Base-by-base conservation (phyloP, 2,888 invertebrate species). In the Lydus trimaculatus region DNA sequence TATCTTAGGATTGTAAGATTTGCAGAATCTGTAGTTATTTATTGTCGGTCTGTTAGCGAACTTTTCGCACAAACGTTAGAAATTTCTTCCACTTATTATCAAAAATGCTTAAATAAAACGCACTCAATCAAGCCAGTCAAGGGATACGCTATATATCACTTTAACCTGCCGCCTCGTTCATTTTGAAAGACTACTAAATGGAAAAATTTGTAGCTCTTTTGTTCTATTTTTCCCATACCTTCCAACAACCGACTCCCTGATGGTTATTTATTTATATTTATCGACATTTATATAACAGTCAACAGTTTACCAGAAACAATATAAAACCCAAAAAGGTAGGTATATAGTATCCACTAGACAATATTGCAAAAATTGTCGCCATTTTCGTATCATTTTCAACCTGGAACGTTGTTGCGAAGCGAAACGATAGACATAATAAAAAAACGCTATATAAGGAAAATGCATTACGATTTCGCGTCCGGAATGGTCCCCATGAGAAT, bases 391-490 rank as follows among this genome's bases (percentile, higher is more conserved):
- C 20, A 48, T 48, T 48, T 48, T 20, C 48, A 48, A 20, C 48
- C 1, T 48, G 9, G n/a, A 20, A 23, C 20, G 48, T 48, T 20
- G 48, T 75, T 76, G 75, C 75, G 79, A 75, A 75, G 71, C 80
- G 81, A 79, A 80, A 77, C 84, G 82, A 84, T 84, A 84, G 84
- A 84, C 82, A 83, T 84, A 85, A 84, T 84, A 84, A 85, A 84
- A n/a, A 84, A 84, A 83, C 81, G 81, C 83, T 84, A 82, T 85
- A 85, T 85, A 85, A 85, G 85, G 85, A 85, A 85, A 85, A 85
- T 83, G 85, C 85, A 85, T 85, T 85, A 85, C 85, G 83, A 85
- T 84, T 85, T 80, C 83, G 82, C 80, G 80, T 76, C 73, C 75
- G 79, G 80, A 85, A 85, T 84, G 84, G 82, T 75, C 75, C 85